Evolutionary conservation across 2,113 vertebrate genomes (phyloP), one percentile per base, ranked within the genome.

Genomic region (Lepisosteus osseus): DNA sequence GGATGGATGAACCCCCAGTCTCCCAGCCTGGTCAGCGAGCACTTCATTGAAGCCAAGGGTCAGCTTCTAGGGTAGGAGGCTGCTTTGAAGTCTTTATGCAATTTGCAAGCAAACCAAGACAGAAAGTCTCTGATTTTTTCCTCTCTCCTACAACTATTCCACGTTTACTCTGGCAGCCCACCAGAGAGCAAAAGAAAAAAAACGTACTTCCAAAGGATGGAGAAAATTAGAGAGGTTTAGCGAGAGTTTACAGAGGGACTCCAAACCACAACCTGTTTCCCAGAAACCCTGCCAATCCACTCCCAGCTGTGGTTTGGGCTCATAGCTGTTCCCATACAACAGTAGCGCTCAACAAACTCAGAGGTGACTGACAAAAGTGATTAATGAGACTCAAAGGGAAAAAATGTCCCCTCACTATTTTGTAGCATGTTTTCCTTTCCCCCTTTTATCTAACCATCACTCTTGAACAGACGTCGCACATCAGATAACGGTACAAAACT

Each of bases 111-210:
- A 54, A 29, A 63, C 11, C 5, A 3, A 57, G n/a, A n/a, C 47
- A 45, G 54, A 44, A 72, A 72, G 67, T 57, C 64, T 8, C 41
- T 54, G 43, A 45, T 8, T 11, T 43, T n/a, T n/a, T 57, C 8
- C 45, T 65, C 14, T 43, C 51, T 14, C 8, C 47, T 42, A 0
- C 61, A 40, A 59, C 64, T 17, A 56, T 61, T 68, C 64, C 59
- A 29, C 67, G 74, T 76, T 74, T 76, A 64, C 42, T 71, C 71
- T 76, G 75, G 72, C 73, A 72, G 67, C 11, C 41, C 15, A 61
- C 15, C 55, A 70, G 44, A 74, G 63, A 74, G 69, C 70, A 72
- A 61, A 68, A 54, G 74, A 71, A 67, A 54, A 66, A 77, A 73
- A 65, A 51, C 65, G 57, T 66, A 62, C 15, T 71, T 71, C 70